Evolutionary conservation across 1,140 invertebrate genomes (phyloP), one percentile per base, ranked within the genome.

Genomic region (Drosophila nigromelanica): DNA sequence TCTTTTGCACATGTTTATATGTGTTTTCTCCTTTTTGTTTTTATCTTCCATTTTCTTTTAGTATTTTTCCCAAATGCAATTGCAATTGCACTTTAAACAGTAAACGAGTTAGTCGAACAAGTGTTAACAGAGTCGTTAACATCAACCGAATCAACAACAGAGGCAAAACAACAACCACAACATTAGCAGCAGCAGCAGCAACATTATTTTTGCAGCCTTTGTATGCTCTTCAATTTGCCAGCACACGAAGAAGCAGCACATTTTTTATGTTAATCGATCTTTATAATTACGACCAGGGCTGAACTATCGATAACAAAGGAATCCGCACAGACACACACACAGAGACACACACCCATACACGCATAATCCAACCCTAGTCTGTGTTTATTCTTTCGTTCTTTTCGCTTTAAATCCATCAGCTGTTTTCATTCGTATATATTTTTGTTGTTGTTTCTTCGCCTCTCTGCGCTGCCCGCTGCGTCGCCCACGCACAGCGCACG

Each of bases 401-500:
- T 40, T 40, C 5, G 5, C 5, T 6, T 40, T 14, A 7, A 30
- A 27, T 24, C n/a, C 24, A 50, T 27, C 76, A 79, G 76, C 76
- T 79, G 76, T 79, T 69, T 50, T 61, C 30, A 11, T 15, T 39
- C 48, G 5, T 39, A 35, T 47, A 39, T n/a, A 35, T 18, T 50
- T 15, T 45, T 52, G 30, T 52, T 24, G 18, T 52, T 52, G 8
- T 18, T 24, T 12, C 33, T 40, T 18, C 2, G 2, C 8, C 7
- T 35, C 7, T 35, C 7, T 35, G 39, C 39, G 39, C 39, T 12
- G 6, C 39, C n/a, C 39, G n/a, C 12, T 14, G 39, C 18, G 48
- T 55, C 80, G 61, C 80, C 77, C 77, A 80, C 81, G 81, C 80
- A 76, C 42, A 50, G 51, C 54, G 62, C 76, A 78, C 76, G 73